Evolutionary conservation across 2,888 invertebrate species (phyloP).

Genomic region (Alentia gelatinosa): DNA sequence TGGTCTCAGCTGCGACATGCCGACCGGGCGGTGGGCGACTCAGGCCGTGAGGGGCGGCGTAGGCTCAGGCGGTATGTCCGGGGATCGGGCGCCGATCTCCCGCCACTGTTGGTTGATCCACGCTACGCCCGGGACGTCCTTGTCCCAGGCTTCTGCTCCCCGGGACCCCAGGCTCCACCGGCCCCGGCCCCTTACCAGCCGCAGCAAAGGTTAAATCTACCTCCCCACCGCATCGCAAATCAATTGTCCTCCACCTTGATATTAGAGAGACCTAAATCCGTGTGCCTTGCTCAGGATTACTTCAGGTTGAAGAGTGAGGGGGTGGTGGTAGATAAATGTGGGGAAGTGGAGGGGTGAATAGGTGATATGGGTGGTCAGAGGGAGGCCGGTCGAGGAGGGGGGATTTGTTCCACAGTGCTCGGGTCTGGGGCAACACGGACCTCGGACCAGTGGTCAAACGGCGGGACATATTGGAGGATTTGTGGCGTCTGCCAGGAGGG

Average conservation of each 20-base stretch:
- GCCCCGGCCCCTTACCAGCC: background rate
- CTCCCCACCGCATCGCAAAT: background rate
- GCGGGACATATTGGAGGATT: slow-evolving; percentile 36
- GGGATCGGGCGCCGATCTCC: background rate
- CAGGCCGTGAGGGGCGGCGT: background rate
- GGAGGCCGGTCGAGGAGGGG: background rate
- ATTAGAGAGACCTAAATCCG: slow-evolving; percentile 20
- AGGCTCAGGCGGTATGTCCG: background rate
- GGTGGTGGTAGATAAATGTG: background rate
- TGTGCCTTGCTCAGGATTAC: background rate
- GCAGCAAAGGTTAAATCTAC: background rate
- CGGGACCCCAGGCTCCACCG: background rate
- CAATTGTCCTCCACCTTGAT: slow-evolving; percentile 31
- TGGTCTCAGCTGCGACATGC: too few species aligned
- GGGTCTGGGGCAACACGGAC: background rate
- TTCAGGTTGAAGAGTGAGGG: background rate
- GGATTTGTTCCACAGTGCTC: background rate
- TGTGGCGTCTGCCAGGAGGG: slow-evolving; percentile 17
- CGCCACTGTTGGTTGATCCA: slow-evolving; percentile 10
- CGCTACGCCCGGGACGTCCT: background rate
- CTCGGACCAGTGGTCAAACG: slow-evolving; percentile 27
- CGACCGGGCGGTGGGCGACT: too few species aligned
- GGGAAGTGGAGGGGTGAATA: background rate
- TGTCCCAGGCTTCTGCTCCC: background rate
- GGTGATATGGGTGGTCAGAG: too few species aligned